Base-by-base conservation (phyloP, 1,140 invertebrate genomes). In the Trachymyrmex cornetzi region DNA sequence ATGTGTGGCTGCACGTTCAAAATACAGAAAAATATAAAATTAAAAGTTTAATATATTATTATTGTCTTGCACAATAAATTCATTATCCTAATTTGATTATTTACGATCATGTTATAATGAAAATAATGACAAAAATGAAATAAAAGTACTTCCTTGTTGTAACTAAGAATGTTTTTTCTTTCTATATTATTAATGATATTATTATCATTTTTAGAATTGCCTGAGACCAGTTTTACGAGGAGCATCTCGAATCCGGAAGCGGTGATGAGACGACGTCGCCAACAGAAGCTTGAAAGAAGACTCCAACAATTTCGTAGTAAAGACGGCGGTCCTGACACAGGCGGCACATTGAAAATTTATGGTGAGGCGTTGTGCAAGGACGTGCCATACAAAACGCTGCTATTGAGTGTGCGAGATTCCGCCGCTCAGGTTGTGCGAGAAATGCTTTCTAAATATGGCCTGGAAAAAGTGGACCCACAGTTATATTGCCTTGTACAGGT, bases 221-320 rank as follows among this genome's bases (percentile, higher is more conserved):
- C 99, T 27, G 99, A 99, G 96, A 99, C 99, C 38, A 99, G 98
- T 94, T 99, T 99, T 95, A 99, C 99, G 22, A 96, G 99, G 87
- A 99, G 98, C 88, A 99, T 99, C 93, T 99, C 99, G 72, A 99
- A 99, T 96, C 99, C 99, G 12, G 99, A 99, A 96, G 99, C 99
- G 79, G 99, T 99, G 79, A 99, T 99, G 99, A 96, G 99, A 86
- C 96, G 99, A 53, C 96, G 99, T 82, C 96, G 99, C n/a, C 99
- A 99, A 93, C 98, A 99, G 94, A 99, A 99, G 94, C 96, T 99
- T 66, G 99, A 99, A 95, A 97, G 98, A 91, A 99, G 99, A 95
- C 95, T 99, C 88, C 98, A 99, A 94, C 98, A 99, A 94, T 99
- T 99, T 95, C 96, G 98, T 38, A 98, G 98, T 85, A 98, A 98